A percentile compares a stretch with the other conserved stretches of the same genome.
Conservation (phyloP, 2,797 vertebrate genomes). For the Apodemus agrarius region DNA sequence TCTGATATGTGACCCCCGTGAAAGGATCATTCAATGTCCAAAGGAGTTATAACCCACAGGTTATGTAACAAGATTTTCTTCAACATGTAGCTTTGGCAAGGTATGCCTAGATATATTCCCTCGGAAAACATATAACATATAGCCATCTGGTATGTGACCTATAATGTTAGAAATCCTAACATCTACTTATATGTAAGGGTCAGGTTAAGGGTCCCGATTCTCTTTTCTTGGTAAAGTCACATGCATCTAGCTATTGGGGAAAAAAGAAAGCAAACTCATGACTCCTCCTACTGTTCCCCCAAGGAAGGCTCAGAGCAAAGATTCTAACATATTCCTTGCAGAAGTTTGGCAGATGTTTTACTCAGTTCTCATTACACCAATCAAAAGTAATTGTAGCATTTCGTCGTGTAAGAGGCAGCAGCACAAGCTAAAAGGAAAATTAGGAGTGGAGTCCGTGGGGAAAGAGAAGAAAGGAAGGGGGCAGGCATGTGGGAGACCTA, state of each 20-base stretch:
- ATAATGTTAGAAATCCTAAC: neutral
- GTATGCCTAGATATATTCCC: neutral
- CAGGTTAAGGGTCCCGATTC: neutral
- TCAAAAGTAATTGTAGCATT: neutral
- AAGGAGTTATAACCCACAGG: neutral
- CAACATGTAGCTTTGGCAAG: neutral
- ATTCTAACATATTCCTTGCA: neutral
- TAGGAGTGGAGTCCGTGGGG: neutral
- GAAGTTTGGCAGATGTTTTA: slow-evolving; percentile 59
- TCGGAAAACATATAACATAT: neutral
- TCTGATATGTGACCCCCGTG: neutral
- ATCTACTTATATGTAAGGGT: neutral
- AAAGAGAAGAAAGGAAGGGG: neutral
- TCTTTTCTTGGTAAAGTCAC: neutral
- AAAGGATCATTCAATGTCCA: neutral
- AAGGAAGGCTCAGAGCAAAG: neutral
- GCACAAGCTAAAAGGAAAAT: neutral
- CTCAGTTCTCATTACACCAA: neutral
- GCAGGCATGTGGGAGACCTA: neutral
- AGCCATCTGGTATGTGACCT: neutral
- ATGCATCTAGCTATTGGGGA: neutral
- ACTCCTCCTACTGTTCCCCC: neutral
- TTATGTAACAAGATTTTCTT: neutral
- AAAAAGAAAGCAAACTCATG: neutral
- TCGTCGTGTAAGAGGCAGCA: neutral